A percentile compares a stretch with the other conserved stretches of the same genome.
These are phyloP conservation scores for Drosophila ficusphila DNA, from an alignment of 1,140 invertebrate species.

Conservation along the genomic window DNA sequence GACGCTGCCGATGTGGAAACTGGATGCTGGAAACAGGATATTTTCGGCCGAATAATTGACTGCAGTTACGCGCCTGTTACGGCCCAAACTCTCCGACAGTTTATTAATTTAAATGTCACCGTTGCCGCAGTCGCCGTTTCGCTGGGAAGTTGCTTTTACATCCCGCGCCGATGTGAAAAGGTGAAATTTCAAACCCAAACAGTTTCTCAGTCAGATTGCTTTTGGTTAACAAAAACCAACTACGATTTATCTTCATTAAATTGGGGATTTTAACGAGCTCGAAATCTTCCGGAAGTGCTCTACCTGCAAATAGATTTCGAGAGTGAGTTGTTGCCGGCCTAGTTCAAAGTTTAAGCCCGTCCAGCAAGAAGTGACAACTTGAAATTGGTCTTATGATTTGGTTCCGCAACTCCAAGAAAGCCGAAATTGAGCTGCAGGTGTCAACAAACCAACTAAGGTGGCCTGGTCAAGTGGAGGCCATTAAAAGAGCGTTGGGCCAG, in stretches of 20 bases:
- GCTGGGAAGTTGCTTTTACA: slow-evolving; percentile 6
- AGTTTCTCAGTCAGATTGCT: slow-evolving; percentile 14
- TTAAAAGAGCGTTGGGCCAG: slow-evolving; percentile 61
- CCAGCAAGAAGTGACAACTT: slow-evolving; percentile 40
- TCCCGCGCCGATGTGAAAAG: slow-evolving; percentile 62
- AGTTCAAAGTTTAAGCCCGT: slow-evolving; percentile 31
- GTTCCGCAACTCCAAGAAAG: not conserved
- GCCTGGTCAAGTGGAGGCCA: slow-evolving; percentile 53
- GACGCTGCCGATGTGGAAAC: slow-evolving; percentile 51
- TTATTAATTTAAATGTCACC: slow-evolving; percentile 83
- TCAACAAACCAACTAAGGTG: slow-evolving; percentile 64
- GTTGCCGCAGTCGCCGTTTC: not conserved
- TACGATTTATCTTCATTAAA: slow-evolving; percentile 74
- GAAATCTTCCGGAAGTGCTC: slow-evolving; percentile 54
- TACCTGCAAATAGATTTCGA: slow-evolving; percentile 39
- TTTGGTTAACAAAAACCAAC: slow-evolving; percentile 20
- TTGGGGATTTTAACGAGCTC: slow-evolving; percentile 27
- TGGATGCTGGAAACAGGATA: slow-evolving; percentile 70
- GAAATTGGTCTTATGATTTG: slow-evolving; percentile 20
- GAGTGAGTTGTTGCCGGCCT: slow-evolving; percentile 17
- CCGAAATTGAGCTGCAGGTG: slow-evolving; percentile 53
- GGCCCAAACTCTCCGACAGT: slow-evolving; percentile 36
- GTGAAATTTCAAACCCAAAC: slow-evolving; percentile 83
- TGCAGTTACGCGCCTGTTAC: slow-evolving; percentile 63
- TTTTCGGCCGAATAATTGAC: slow-evolving; percentile 67